These are phyloP conservation scores for Watsonalla binaria DNA, from an alignment of 2,888 invertebrate genomes.

Conservation along the genomic window DNA sequence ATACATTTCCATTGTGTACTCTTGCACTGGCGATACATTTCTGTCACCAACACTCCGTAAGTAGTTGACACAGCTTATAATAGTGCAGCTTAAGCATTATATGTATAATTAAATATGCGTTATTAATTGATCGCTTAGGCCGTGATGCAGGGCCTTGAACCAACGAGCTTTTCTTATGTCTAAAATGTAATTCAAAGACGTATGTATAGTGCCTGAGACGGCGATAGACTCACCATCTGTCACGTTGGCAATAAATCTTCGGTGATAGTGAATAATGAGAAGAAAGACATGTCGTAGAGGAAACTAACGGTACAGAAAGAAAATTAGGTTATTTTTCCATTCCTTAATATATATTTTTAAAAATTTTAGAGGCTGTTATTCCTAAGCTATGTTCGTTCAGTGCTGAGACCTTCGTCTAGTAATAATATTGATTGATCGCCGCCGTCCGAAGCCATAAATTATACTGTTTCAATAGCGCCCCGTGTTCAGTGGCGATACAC, in stretches of 20 bases:
- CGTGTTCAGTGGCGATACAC: background rate
- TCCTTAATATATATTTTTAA: too few relatives aligned
- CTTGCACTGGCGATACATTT: conserved; percentile 23
- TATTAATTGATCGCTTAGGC: too few relatives aligned
- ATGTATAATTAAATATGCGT: conserved; percentile 11
- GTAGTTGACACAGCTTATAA: conserved; percentile 18
- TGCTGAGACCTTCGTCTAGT: conserved; percentile 15
- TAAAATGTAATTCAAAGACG: too few relatives aligned
- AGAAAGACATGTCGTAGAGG: too few relatives aligned
- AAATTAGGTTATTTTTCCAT: too few relatives aligned
- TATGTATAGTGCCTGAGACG: too few relatives aligned
- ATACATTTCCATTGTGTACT: background rate
- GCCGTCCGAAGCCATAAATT: conserved; percentile 13
- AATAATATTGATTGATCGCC: conserved; percentile 33
- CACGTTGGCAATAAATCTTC: too few relatives aligned
- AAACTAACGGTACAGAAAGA: too few relatives aligned
- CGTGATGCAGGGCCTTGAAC: too few relatives aligned
- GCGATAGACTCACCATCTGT: too few relatives aligned
- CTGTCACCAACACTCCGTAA: conserved; percentile 27
- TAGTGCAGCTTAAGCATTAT: conserved; percentile 11
- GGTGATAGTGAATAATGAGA: too few relatives aligned
- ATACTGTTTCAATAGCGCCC: conserved; percentile 6
- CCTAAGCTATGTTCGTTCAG: conserved; percentile 3
- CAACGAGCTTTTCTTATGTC: too few relatives aligned
- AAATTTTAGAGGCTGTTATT: background rate